Percentiles rank a stretch among this genome's conserved stretches.
These are phyloP conservation scores for Oryzias woworae DNA, from an alignment of 2,113 vertebrate species.

Conservation along the genomic window DNA sequence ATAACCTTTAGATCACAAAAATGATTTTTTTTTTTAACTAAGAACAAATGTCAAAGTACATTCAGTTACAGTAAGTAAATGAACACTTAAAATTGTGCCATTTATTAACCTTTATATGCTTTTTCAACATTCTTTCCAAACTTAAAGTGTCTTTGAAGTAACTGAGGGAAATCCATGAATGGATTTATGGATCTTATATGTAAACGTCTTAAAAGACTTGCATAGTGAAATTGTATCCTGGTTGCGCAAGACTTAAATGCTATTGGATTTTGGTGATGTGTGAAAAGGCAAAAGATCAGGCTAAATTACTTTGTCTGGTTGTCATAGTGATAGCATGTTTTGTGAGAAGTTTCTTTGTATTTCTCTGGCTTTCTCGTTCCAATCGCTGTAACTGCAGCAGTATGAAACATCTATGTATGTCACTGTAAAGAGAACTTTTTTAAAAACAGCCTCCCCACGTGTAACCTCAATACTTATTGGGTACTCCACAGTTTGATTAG, in stretches of 20 bases:
- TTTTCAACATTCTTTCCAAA: conserved; percentile 12
- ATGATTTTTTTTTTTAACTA: background rate
- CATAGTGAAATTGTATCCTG: conserved; percentile 47
- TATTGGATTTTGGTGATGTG: conserved; percentile 75
- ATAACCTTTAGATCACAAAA: background rate
- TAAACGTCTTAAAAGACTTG: conserved; percentile 58
- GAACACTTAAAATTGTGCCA: conserved; percentile 6
- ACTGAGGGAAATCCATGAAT: conserved; percentile 18
- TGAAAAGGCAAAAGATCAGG: conserved; percentile 76
- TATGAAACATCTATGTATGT: conserved; percentile 48
- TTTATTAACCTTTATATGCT: conserved; percentile 10
- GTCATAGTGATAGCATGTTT: conserved; percentile 79
- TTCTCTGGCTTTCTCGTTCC: conserved; percentile 70
- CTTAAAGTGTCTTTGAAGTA: conserved; percentile 22
- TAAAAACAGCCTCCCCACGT: conserved; percentile 20
- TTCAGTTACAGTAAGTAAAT: background rate
- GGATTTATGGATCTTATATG: conserved; percentile 51
- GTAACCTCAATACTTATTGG: conserved; percentile 31
- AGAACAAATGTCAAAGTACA: background rate
- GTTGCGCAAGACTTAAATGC: conserved; percentile 75
- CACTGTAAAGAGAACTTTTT: conserved; percentile 21
- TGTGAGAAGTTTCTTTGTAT: conserved; percentile 78
- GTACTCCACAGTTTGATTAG: conserved; percentile 29
- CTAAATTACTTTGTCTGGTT: conserved; percentile 78
- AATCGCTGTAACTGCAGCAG: conserved; percentile 50